phyloP scores from a whole-genome alignment of 2,888 invertebrate species.

The Chrysolina americana region DNA sequence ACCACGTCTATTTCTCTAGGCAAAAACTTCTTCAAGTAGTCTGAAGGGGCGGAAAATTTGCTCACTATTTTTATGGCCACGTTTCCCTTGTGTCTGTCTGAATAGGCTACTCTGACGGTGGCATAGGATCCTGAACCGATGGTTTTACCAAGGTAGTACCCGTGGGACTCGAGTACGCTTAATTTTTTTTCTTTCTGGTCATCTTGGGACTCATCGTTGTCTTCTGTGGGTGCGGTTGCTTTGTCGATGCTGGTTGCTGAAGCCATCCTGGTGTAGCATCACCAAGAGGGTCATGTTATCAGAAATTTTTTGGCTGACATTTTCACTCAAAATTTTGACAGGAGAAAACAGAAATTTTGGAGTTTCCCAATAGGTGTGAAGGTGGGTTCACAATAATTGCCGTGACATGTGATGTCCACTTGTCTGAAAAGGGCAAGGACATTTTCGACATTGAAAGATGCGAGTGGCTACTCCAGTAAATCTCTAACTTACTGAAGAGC shows the following conservation, averaged over 20 bases:
- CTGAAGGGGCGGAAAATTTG: constrained; percentile 85
- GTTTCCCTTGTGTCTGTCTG: constrained; percentile 79
- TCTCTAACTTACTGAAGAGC: no score
- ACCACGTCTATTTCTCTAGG: constrained; percentile 89
- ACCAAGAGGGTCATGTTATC: constrained; percentile 37
- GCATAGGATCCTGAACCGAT: constrained; percentile 89
- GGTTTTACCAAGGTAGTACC: constrained; percentile 81
- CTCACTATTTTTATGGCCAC: constrained; percentile 90
- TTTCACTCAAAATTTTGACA: constrained; percentile 41
- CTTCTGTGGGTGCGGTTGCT: constrained; percentile 52
- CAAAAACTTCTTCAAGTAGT: constrained; percentile 85
- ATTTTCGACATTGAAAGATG: no score
- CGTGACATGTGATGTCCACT: not conserved
- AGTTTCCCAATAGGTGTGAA: constrained; percentile 1
- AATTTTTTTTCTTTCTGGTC: constrained; percentile 62
- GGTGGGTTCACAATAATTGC: not conserved
- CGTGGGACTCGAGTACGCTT: constrained; percentile 86
- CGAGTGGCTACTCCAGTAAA: no score
- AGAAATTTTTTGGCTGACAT: constrained; percentile 17
- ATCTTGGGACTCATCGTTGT: constrained; percentile 55
- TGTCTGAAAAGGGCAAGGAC: no score
- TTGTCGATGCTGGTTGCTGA: constrained; percentile 64
- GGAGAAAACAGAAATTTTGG: constrained; percentile 6
- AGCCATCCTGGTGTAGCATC: constrained; percentile 56
- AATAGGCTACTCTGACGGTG: constrained; percentile 84